Conservation (phyloP, 1,140 invertebrate genomes). For the Aricia agestis region DNA sequence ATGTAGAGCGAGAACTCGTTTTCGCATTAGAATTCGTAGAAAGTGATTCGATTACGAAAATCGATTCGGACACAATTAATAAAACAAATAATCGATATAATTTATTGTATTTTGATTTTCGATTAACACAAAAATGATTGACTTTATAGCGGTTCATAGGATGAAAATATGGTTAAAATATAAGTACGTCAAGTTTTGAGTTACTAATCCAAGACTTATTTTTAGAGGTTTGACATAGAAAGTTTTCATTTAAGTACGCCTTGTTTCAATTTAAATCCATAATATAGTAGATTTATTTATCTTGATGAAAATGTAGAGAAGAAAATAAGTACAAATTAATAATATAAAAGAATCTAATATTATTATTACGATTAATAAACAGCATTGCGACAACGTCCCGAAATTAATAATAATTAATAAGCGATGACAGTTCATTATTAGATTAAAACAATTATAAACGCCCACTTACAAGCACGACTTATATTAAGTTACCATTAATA, state of each 20-base stretch:
- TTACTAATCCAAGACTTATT: too few relatives aligned
- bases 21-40: not conserved
- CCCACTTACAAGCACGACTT: not conserved
- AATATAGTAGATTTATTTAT: too few relatives aligned
- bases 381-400: not conserved
- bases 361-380: not conserved
- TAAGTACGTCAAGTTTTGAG: too few relatives aligned
- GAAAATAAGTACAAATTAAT: too few relatives aligned
- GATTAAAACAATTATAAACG: constrained; percentile 1
- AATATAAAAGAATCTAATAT: too few relatives aligned
- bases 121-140: not conserved
- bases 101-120: not conserved
- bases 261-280: too few relatives aligned
- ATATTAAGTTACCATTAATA: not conserved
- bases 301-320: too few relatives aligned
- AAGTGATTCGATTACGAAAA: not conserved
- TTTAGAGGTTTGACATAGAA: too few relatives aligned
- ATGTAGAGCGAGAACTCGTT: not conserved
- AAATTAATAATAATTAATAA: not conserved
- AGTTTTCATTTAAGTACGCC: too few relatives aligned
- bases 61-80: not conserved
- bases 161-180: too few relatives aligned
- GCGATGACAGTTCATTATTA: not conserved
- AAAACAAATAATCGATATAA: not conserved
- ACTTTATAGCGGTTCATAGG: too few relatives aligned